Evolutionary conservation across 1,140 invertebrate species (phyloP).

Genomic region (Sycobia sp.): DNA sequence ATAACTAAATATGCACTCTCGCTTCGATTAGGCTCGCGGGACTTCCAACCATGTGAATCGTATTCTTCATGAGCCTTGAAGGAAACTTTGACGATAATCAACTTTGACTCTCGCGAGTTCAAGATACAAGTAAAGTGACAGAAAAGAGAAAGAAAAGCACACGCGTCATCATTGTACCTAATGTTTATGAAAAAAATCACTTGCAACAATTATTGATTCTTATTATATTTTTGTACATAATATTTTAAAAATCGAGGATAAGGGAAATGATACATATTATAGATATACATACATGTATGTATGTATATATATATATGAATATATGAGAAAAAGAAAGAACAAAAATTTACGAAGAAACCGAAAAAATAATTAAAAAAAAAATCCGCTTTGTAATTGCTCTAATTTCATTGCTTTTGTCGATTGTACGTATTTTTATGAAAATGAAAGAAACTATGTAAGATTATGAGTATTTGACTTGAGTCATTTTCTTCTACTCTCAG

Average conservation of each 20-base stretch:
- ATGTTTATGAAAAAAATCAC: constrained; percentile 35
- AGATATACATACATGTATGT: neutral
- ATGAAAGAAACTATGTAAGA: constrained; percentile 1
- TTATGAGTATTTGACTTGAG: neutral
- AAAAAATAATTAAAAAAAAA: neutral
- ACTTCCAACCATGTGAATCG: neutral
- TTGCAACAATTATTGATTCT: constrained; percentile 52
- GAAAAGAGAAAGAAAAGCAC: constrained; percentile 24
- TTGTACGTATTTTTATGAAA: constrained; percentile 13
- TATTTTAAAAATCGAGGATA: constrained; percentile 40
- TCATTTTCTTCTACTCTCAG: neutral
- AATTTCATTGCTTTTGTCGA: constrained; percentile 15
- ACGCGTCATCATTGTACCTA: constrained; percentile 44
- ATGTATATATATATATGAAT: neutral
- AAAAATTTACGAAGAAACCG: neutral
- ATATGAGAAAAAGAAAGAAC: too few species aligned
- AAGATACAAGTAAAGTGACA: neutral
- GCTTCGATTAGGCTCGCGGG: neutral
- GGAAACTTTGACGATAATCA: too few species aligned
- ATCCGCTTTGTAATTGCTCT: neutral
- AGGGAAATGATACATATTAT: neutral
- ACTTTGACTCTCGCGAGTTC: neutral
- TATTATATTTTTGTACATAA: constrained; percentile 58
- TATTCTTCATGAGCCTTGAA: too few species aligned
- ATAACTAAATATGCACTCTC: neutral